Evolutionary conservation across 2,113 vertebrate species (phyloP).

Genomic region (Aegotheles bennettii): DNA sequence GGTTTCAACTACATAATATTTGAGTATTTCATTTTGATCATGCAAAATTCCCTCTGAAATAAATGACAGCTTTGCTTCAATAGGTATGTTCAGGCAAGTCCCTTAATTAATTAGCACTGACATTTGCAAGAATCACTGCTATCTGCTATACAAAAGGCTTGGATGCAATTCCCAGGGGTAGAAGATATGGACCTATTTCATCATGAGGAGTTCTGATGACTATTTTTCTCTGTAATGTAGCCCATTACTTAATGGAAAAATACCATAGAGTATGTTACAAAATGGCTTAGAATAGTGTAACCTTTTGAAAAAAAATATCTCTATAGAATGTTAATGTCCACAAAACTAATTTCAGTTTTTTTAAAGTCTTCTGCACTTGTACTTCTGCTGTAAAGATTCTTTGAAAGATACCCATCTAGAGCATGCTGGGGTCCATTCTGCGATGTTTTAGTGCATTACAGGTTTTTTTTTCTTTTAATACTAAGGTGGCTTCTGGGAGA

Average conservation of each 20-base stretch:
- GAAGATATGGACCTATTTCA: neutral
- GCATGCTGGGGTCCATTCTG: neutral
- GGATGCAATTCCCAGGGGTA: neutral
- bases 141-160: neutral
- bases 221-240: neutral
- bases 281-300: neutral
- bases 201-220: neutral
- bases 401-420: neutral
- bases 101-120: neutral
- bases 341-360: neutral
- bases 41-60: neutral
- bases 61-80: neutral
- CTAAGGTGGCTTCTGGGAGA: neutral
- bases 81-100: neutral
- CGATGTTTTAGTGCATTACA: neutral
- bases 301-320: neutral
- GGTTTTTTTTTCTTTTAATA: neutral
- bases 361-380: neutral
- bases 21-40: neutral
- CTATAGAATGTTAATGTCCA: neutral
- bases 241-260: neutral
- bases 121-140: conserved; percentile 7
- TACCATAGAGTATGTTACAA: neutral
- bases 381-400: neutral
- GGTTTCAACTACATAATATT: neutral